Percentiles rank a stretch among this genome's conserved stretches.
phyloP scores from a whole-genome alignment of 1,140 invertebrate genomes.

The Lycorma delicatula region DNA sequence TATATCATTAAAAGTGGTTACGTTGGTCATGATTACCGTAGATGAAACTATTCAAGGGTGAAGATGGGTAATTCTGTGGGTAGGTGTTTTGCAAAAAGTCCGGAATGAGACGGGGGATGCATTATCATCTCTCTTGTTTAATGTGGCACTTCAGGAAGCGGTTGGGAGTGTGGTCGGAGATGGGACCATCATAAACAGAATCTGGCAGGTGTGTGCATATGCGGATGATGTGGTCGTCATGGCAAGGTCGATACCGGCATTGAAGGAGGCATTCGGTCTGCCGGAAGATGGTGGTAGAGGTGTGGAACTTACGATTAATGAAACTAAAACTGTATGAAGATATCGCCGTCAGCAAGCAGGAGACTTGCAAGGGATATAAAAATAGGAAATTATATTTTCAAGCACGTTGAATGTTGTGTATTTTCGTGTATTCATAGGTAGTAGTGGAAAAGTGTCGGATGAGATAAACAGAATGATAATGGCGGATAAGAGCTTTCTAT shows the following conservation, averaged over 20 bases:
- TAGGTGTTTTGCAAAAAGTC: no score
- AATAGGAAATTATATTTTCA: neutral
- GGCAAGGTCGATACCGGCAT: neutral
- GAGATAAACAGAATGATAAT: neutral
- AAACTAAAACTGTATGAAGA: neutral
- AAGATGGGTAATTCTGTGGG: no score
- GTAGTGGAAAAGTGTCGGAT: neutral
- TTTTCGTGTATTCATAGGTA: neutral
- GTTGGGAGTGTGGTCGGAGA: neutral
- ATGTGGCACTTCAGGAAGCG: neutral
- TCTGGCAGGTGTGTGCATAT: neutral
- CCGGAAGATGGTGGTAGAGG: neutral
- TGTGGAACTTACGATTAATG: neutral
- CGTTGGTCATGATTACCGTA: no score
- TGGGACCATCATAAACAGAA: neutral
- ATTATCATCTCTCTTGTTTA: neutral
- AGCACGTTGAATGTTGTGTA: neutral
- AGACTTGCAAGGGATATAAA: neutral
- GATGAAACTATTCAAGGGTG: no score
- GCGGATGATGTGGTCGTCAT: neutral
- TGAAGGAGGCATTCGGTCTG: neutral
- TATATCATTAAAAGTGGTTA: no score
- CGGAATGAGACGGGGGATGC: no score
- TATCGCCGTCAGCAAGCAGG: neutral
- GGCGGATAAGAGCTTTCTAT: neutral